Evolutionary conservation across 1,140 invertebrate species (phyloP), one percentile per base, ranked within the genome.

Genomic region (Zaprionus africanus): DNA sequence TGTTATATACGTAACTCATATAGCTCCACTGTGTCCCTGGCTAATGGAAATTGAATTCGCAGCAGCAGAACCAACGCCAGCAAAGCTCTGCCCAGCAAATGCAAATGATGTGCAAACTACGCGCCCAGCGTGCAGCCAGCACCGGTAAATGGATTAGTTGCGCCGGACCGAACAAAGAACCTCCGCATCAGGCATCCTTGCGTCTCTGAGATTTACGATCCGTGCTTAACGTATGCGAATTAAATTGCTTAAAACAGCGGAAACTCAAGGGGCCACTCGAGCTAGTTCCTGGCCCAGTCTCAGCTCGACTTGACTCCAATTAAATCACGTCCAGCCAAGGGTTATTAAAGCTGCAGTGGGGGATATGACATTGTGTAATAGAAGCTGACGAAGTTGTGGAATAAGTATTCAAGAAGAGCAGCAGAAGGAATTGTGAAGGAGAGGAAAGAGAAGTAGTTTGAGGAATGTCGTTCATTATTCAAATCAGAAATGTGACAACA

Each of bases 41-140:
- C 83, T 78, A 87, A 82, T 75, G 68, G 36, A 82, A 87, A 86
- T 87, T 77, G 80, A 77, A 87, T 71, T 71, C 65, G 24, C 19
- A 28, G 54, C 41, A 41, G 31, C 31, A 34, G 31, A 34, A 3
- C 31, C 31, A 34, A 11, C 9, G 31, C 31, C 31, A 26, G 26
- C 68, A 61, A 61, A 60, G 38, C 53, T 43, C 53, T 56, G 43
- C 53, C 59, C 78, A 22, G 66, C 34, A 67, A 82, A 86, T 87
- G 82, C 83, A 87, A 88, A 86, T 86, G 51, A 83, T 83, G 80
- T 71, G 62, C 69, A 70, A 70, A 78, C 73, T 54, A 54, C 5
- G 46, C 46, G 46, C 12, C 5, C 46, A 22, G 17, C 46, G 11
- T 56, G 15, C 53, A 15, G 53, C 26, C 7, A 13, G 15, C 53